Percentiles rank a stretch among this genome's conserved stretches.
Conservation (phyloP, 2,888 invertebrate species). For the Dasysyrphus albostriatus region DNA sequence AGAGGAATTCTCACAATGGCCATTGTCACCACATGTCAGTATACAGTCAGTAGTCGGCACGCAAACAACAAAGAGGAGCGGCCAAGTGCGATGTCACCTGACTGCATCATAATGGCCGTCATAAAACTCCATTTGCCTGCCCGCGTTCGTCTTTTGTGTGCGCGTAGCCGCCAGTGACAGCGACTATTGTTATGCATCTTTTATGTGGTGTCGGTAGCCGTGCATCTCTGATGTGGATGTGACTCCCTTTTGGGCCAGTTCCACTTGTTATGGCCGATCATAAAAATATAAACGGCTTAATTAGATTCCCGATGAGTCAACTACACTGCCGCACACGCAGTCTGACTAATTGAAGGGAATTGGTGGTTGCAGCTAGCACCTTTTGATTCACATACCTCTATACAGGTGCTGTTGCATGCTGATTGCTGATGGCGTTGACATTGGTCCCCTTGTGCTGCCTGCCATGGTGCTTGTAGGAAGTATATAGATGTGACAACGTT, state of each 20-base stretch:
- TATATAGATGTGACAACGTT: slow-evolving; percentile 18
- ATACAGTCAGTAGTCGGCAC: slow-evolving; percentile 28
- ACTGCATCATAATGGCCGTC: slow-evolving; percentile 70
- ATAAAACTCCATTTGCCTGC: slow-evolving; percentile 68
- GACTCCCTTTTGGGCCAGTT: slow-evolving; percentile 49
- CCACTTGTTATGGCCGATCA: slow-evolving; percentile 72
- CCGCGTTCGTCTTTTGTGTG: slow-evolving; percentile 38
- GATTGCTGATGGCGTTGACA: slow-evolving; percentile 15
- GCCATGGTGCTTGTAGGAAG: not conserved
- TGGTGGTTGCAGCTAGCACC: slow-evolving; percentile 57
- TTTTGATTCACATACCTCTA: slow-evolving; percentile 34
- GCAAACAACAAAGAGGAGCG: slow-evolving; percentile 66
- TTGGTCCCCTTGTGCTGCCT: not conserved
- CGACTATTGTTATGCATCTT: slow-evolving; percentile 58
- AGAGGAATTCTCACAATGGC: slow-evolving; percentile 45
- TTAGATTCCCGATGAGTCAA: slow-evolving; percentile 75
- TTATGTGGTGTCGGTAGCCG: slow-evolving; percentile 63
- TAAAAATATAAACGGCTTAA: slow-evolving; percentile 76
- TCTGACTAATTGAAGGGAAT: slow-evolving; percentile 73
- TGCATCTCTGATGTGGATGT: slow-evolving; percentile 33
- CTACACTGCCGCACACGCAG: slow-evolving; percentile 70
- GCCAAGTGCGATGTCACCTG: slow-evolving; percentile 74
- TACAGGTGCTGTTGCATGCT: slow-evolving; percentile 61
- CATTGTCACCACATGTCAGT: slow-evolving; percentile 24
- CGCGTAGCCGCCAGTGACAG: slow-evolving; percentile 34